A percentile compares a stretch with the other conserved stretches of the same genome.
phyloP scores from a whole-genome alignment of 30 jellyfish, hydroid and myxozoan species.

The Rhopilema esculentum region DNA sequence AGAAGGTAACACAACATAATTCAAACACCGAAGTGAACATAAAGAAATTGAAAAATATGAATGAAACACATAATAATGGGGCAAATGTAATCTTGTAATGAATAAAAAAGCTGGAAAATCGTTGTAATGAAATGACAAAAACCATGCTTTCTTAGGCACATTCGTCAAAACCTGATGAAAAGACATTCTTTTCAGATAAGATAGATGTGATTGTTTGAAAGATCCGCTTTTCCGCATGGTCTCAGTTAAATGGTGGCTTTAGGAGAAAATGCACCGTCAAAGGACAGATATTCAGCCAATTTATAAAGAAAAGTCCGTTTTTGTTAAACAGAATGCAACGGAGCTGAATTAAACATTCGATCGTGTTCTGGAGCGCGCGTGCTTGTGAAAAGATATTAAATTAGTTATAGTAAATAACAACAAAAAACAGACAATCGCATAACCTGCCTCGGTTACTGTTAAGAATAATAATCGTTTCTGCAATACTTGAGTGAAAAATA shows the following conservation, averaged over 20 bases:
- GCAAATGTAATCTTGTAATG: no score
- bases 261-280: background rate
- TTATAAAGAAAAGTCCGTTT: background rate
- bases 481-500: no score
- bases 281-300: background rate
- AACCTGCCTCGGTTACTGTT: background rate
- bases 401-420: no score
- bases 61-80: background rate
- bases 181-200: background rate
- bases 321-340: background rate
- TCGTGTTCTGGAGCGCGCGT: background rate
- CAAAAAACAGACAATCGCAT: background rate
- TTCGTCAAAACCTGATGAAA: background rate
- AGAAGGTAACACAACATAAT: no score
- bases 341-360: background rate
- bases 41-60: background rate
- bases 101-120: background rate
- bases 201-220: background rate
- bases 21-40: no score
- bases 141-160: background rate
- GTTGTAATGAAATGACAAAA: background rate
- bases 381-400: background rate
- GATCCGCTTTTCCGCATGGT: background rate
- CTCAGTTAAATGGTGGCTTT: background rate
- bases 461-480: background rate